phyloP scores from a whole-genome alignment of 2,797 vertebrate genomes.

The Bovichtus diacanthus region DNA sequence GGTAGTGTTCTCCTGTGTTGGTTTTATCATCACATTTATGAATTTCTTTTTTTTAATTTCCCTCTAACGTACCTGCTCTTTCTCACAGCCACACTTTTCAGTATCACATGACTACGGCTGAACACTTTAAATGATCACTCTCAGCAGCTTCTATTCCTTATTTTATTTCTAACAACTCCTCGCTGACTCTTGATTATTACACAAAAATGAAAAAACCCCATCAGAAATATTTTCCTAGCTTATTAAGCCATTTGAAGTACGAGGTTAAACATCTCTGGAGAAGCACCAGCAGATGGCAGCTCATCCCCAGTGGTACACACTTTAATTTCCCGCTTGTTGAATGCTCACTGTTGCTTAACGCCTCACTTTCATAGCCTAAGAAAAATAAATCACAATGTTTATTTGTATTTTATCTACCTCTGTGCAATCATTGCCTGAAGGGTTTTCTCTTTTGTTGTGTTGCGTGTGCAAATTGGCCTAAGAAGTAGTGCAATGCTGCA shows the following conservation, averaged over 20 bases:
- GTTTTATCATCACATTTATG: constrained; percentile 28
- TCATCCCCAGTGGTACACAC: background rate
- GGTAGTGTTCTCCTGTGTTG: constrained; percentile 40
- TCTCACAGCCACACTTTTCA: constrained; percentile 34
- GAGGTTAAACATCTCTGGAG: background rate
- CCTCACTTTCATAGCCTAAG: background rate
- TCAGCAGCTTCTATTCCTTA: constrained; percentile 6
- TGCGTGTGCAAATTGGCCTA: constrained; percentile 9
- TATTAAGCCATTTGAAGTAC: background rate
- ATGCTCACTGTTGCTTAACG: constrained; percentile 5
- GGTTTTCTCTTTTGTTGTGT: background rate
- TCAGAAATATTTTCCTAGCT: background rate
- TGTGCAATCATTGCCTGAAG: background rate
- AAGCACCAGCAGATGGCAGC: constrained; percentile 66
- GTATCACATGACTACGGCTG: background rate
- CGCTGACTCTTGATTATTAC: constrained; percentile 6
- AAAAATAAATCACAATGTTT: background rate
- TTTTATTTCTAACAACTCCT: constrained; percentile 5
- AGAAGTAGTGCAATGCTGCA: constrained; percentile 30
- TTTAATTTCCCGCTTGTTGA: constrained; percentile 10
- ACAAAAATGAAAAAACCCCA: constrained; percentile 1
- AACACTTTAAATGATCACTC: constrained; percentile 9
- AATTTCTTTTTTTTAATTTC: constrained; percentile 5
- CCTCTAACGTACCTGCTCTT: constrained; percentile 15
- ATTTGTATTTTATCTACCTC: background rate